A percentile compares a stretch with the other conserved stretches of the same genome.
Conservation (phyloP, 2,888 invertebrate species). For the Clunio marinus region DNA sequence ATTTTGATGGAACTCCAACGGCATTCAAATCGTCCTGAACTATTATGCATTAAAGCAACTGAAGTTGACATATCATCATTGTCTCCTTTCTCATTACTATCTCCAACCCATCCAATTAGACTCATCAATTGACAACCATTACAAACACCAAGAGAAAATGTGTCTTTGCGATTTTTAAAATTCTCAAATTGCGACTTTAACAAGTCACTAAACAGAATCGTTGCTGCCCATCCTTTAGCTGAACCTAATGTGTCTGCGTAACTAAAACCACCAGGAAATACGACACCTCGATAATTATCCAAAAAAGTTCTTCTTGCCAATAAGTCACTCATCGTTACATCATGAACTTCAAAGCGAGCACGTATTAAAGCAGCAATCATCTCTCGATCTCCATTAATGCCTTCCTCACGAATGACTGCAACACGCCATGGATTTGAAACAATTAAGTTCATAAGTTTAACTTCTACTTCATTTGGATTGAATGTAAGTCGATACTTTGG, state of each 20-base stretch:
- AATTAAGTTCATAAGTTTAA: conserved; percentile 46
- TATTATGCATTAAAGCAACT: conserved; percentile 76
- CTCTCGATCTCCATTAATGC: conserved; percentile 90
- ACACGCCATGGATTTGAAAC: conserved; percentile 59
- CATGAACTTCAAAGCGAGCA: conserved; percentile 88
- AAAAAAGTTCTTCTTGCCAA: conserved; percentile 65
- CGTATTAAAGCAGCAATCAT: conserved; percentile 87
- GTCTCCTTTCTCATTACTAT: conserved; percentile 44
- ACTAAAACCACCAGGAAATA: conserved; percentile 72
- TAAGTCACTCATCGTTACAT: conserved; percentile 91
- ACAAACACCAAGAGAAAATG: conserved; percentile 96
- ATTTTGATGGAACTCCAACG: conserved; percentile 52
- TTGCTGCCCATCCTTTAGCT: conserved; percentile 97
- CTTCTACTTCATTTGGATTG: conserved; percentile 59
- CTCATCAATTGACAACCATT: conserved; percentile 98
- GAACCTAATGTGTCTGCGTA: conserved; percentile 96
- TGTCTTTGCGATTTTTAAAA: conserved; percentile 72
- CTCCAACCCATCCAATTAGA: conserved; percentile 83
- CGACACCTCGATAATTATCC: conserved; percentile 49
- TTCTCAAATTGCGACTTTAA: conserved; percentile 71
- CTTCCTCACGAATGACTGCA: conserved; percentile 94
- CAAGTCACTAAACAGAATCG: conserved; percentile 73
- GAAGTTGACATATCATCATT: conserved; percentile 53
- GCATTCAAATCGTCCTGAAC: conserved; percentile 80
- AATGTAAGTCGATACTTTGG: conserved; percentile 71